Base-by-base conservation (phyloP, 2,888 invertebrate genomes). In the Pedicia rivosa region DNA sequence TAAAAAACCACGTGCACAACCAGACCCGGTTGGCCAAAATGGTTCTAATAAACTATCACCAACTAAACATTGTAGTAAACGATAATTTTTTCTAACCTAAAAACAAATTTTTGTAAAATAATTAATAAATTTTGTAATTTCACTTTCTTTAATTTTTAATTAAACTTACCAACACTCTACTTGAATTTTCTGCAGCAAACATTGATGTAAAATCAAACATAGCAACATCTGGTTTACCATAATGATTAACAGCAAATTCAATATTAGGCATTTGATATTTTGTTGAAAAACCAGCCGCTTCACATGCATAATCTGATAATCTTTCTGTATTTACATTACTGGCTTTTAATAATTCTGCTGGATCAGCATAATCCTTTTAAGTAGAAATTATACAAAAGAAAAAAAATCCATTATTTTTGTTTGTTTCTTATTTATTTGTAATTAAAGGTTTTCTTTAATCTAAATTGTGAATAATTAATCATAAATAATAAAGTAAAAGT, bases 191-290 rank as follows among this genome's bases (percentile, higher is more conserved):
- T 0, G 97, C 91, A 0, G 91, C 88, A 62, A 88, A 97, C 86
- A 98, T 91, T 2, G 92, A 92, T 0, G 98, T 98, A 58, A 98
- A 98, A 63, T 98, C 98, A 60, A 98, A 98, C 74, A 97, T 84
- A 29, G 95, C 92, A 2, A 97, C 90, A 61, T 98, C 97, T 0
- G 94, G 88, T 56, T 91, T 88, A 1, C 92, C 92, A 56, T 91
- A 92, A 63, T 95, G 94, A 65, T 98, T 98, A 10, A 94, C 81
- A 1, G 97, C 95, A 62, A 94, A 98, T 59, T 95, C 92, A 47
- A 82, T 65, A 51, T 82, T 71, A 36, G 86, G 80, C 68, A 91
- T 71, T 50, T 81, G 78, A 50, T 80, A 80, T 55, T 82, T 76
- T 1, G 92, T 94, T 14, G 90, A 84, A 64, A 90, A 95, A 46